A percentile compares a stretch with the other conserved stretches of the same genome.
Evolutionary conservation across 2,888 invertebrate genomes (phyloP).

Genomic region (Nebria salina): DNA sequence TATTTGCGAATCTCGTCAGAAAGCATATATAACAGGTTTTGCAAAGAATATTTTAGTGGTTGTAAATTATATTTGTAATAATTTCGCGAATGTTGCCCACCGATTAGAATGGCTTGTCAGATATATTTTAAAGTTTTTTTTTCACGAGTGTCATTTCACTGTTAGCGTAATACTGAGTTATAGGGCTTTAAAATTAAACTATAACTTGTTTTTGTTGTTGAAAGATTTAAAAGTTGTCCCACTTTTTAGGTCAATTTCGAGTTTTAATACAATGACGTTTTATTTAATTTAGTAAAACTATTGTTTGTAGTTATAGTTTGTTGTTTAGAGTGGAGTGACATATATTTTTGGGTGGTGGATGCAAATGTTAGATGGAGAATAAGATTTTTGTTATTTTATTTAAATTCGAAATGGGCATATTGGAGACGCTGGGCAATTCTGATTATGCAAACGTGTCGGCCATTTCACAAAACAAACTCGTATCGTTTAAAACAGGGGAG

Average conservation of each 20-base stretch:
- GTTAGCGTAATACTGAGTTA: neutral
- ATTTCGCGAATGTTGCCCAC: neutral
- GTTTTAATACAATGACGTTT: too few relatives aligned
- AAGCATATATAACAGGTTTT: neutral
- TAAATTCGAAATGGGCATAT: neutral
- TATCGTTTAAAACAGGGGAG: conserved; percentile 26
- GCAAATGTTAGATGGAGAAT: too few relatives aligned
- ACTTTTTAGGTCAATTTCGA: neutral
- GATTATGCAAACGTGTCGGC: conserved; percentile 12
- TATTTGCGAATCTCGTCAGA: neutral
- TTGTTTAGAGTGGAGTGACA: too few relatives aligned
- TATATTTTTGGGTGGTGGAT: too few relatives aligned
- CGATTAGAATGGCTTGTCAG: neutral
- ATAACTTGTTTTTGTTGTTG: neutral
- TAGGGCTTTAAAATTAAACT: neutral
- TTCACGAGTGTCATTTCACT: neutral
- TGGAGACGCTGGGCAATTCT: neutral
- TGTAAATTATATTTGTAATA: neutral
- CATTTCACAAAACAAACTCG: conserved; percentile 32
- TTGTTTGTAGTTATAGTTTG: too few relatives aligned
- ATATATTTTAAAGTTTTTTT: neutral
- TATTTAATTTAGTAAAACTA: too few relatives aligned
- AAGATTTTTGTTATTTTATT: neutral
- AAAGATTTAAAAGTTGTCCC: neutral
- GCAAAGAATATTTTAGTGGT: neutral